Percentiles rank a stretch among this genome's conserved stretches.
phyloP scores from a whole-genome alignment of 2,797 vertebrate genomes.

The Dermochelys coriacea region DNA sequence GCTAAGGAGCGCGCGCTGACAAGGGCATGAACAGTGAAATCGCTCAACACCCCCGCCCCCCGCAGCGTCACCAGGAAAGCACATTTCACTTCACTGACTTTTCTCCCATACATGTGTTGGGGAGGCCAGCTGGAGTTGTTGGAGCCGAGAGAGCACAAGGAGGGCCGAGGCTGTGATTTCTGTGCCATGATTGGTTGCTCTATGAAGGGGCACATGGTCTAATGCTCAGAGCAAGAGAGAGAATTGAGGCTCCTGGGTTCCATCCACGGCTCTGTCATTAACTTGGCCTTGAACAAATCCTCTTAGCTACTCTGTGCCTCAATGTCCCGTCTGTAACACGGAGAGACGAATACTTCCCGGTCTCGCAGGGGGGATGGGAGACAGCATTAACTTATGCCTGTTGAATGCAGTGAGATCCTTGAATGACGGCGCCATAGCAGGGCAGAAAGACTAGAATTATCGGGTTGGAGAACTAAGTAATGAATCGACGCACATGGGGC shows the following conservation, averaged over 20 bases:
- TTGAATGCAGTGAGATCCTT: not conserved
- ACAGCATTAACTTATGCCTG: not conserved
- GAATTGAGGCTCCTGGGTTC: not conserved
- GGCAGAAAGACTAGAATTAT: not conserved
- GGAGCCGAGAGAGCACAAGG: not conserved
- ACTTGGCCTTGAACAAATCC: not conserved
- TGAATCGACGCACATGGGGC: not conserved
- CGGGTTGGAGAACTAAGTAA: not conserved
- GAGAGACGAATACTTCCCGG: not conserved
- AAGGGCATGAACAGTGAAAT: accelerated
- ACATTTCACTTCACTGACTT: not conserved
- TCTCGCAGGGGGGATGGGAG: not conserved
- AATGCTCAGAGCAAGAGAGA: not conserved
- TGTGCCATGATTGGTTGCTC: not conserved
- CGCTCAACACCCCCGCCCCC: not conserved
- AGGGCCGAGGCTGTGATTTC: not conserved
- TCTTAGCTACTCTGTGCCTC: not conserved
- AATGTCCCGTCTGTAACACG: not conserved
- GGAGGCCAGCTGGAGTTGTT: not conserved
- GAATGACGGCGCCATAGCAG: not conserved
- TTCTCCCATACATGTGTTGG: not conserved
- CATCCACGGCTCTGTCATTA: not conserved
- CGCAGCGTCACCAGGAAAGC: not conserved
- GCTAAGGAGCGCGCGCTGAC: not conserved
- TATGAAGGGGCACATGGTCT: not conserved